phyloP scores from a whole-genome alignment of 2,888 invertebrate species.

The Prenolepis imparis region DNA sequence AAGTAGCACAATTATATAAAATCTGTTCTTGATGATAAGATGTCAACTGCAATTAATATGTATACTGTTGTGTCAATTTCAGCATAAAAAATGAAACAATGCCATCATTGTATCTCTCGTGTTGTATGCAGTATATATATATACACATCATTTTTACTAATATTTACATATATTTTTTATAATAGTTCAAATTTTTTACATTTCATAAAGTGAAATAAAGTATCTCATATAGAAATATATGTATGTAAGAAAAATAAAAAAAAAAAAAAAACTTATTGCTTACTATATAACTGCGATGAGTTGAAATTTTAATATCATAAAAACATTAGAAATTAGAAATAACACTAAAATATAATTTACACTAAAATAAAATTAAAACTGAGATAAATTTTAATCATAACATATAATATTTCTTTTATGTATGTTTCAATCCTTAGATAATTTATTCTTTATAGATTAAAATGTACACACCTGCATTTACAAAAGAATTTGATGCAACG shows the following conservation, averaged over 20 bases:
- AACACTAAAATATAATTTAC: background rate
- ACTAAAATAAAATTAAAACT: background rate
- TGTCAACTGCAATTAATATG: slow-evolving; percentile 40
- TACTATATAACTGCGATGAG: background rate
- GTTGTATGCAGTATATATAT: slow-evolving; percentile 9
- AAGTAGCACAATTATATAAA: slow-evolving; percentile 46
- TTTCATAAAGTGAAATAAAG: background rate
- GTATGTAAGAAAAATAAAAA: slow-evolving; percentile 11
- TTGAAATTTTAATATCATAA: background rate
- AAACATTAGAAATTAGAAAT: background rate
- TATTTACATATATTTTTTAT: background rate
- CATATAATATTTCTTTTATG: background rate
- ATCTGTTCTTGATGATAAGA: slow-evolving; percentile 46
- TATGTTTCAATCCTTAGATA: slow-evolving; percentile 10
- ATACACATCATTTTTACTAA: slow-evolving; percentile 2
- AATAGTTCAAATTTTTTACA: background rate
- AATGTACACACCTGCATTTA: background rate
- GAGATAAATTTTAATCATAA: slow-evolving; percentile 6
- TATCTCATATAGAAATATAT: background rate
- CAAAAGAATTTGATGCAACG: background rate
- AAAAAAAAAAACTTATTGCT: background rate
- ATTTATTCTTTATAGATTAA: slow-evolving; percentile 16
- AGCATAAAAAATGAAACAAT: slow-evolving; percentile 59
- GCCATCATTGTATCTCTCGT: slow-evolving; percentile 69
- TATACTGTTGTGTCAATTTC: slow-evolving; percentile 34